phyloP scores from a whole-genome alignment of 2,113 vertebrate species.

The Xiphias gladius region DNA sequence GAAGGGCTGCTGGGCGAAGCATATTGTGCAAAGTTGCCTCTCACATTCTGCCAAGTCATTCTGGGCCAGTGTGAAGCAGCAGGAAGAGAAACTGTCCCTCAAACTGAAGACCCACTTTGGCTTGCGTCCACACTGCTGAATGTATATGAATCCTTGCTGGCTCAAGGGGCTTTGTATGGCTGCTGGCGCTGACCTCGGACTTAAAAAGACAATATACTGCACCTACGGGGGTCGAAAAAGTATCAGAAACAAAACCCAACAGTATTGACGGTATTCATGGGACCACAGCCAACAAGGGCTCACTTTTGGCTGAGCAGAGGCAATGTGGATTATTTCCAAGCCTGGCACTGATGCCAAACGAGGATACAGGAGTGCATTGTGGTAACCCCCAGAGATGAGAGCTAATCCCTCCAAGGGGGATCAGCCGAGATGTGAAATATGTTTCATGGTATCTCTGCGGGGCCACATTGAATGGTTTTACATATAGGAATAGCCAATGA shows the following conservation, averaged over 20 bases:
- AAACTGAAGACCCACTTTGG: not conserved
- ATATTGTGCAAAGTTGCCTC: conserved; percentile 36
- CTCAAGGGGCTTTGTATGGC: conserved; percentile 4
- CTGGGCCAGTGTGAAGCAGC: conserved; percentile 16
- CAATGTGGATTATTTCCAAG: conserved; percentile 54
- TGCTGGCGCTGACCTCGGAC: conserved; percentile 29
- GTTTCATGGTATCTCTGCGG: conserved; percentile 68
- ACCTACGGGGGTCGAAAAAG: conserved; percentile 2
- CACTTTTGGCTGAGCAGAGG: conserved; percentile 17
- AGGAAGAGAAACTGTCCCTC: conserved; percentile 35
- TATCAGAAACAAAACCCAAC: not conserved
- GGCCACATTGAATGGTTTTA: conserved; percentile 66
- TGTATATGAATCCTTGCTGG: conserved; percentile 9
- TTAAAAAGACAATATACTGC: conserved; percentile 38
- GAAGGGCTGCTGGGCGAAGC: conserved; percentile 17
- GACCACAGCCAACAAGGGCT: conserved; percentile 19
- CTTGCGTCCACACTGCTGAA: not conserved
- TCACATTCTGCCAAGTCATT: conserved; percentile 45
- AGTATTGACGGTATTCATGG: conserved; percentile 30
- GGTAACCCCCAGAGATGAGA: conserved; percentile 65
- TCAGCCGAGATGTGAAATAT: conserved; percentile 52
- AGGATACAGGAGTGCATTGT: conserved; percentile 42
- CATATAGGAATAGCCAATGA: conserved; percentile 72
- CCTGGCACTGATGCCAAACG: conserved; percentile 49
- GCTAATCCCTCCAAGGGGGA: conserved; percentile 67